Conservation (phyloP, 1,140 invertebrate species). For the Penaeus chinensis region DNA sequence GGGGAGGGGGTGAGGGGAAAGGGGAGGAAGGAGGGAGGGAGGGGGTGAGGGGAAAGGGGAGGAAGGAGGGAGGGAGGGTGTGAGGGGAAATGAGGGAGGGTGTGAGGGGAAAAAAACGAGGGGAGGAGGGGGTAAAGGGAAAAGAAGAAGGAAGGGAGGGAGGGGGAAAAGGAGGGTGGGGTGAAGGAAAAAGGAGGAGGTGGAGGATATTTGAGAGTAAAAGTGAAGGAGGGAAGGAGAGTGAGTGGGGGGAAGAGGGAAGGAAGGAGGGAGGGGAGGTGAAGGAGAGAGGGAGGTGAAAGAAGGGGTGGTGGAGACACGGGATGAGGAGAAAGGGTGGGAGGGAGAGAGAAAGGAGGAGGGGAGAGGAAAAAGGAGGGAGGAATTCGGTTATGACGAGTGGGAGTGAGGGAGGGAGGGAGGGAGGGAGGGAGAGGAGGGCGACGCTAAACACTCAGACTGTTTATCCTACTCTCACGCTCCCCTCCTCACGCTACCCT, state of each 20-base stretch:
- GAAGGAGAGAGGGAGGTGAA: not conserved
- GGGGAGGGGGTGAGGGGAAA: too few species aligned
- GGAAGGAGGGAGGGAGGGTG: not conserved
- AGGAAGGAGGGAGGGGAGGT: not conserved
- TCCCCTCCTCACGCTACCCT: too few species aligned
- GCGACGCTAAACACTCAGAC: too few species aligned
- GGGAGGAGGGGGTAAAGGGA: slow-evolving; percentile 12
- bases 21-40: not conserved
- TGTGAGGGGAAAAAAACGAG: not conserved
- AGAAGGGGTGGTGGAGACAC: not conserved
- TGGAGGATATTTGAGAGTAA: too few species aligned
- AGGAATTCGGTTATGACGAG: too few species aligned
- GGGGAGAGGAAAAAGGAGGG: not conserved
- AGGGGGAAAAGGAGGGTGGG: not conserved
- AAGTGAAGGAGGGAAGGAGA: not conserved
- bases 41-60: not conserved
- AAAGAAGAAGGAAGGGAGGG: not conserved
- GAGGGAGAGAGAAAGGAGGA: not conserved
- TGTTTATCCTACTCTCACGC: too few species aligned
- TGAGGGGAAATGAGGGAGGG: not conserved
- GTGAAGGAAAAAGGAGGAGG: not conserved
- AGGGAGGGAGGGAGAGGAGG: too few species aligned
- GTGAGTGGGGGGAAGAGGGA: not conserved
- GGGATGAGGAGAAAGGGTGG: slow-evolving; percentile 1
- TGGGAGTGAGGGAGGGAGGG: too few species aligned